Percentiles rank a stretch among this genome's conserved stretches.
Conservation (phyloP, 2,113 vertebrate genomes). For the Poicephalus gulielmi region DNA sequence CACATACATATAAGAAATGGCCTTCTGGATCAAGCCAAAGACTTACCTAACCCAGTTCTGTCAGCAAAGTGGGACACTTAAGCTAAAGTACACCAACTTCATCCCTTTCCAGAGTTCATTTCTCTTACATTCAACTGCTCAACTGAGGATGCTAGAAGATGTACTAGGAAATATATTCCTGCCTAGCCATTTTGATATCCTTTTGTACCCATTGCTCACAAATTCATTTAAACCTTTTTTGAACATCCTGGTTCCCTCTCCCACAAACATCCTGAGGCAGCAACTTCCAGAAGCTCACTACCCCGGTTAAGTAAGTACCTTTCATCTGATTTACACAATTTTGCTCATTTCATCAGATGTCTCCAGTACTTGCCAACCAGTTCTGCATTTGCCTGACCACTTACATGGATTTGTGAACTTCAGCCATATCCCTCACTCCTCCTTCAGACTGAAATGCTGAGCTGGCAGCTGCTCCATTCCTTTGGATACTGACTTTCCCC, state of each 20-base stretch:
- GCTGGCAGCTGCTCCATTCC: background rate
- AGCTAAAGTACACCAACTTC: background rate
- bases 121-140: background rate
- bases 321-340: background rate
- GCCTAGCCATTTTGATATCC: background rate
- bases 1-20: background rate
- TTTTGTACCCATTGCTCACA: background rate
- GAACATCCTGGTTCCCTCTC: background rate
- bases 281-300: background rate
- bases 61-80: background rate
- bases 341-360: background rate
- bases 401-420: background rate
- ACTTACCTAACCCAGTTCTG: background rate
- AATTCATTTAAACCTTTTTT: background rate
- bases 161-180: background rate
- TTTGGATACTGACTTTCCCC: background rate
- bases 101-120: background rate
- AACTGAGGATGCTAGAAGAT: background rate
- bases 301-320: accelerated
- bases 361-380: too few relatives aligned
- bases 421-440: background rate
- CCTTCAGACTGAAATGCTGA: background rate
- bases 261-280: background rate
- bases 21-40: background rate
- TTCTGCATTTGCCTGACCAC: background rate